Conservation (phyloP, 2,888 invertebrate genomes). For the Drosophila trichaetosa region DNA sequence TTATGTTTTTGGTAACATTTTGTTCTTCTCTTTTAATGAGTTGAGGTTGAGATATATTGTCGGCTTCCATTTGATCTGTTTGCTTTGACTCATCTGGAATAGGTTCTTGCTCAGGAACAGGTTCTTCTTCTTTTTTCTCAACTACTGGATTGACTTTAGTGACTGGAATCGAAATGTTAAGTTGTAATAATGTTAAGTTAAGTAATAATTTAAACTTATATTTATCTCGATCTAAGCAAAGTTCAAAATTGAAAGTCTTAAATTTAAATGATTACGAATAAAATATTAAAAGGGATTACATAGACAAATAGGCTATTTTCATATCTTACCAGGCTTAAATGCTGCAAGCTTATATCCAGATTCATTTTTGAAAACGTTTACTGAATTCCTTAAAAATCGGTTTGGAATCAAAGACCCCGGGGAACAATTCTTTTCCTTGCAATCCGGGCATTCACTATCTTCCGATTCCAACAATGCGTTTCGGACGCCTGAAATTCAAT, state of each 20-base stretch:
- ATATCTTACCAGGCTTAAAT: slow-evolving; percentile 63
- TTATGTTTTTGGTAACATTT: not conserved
- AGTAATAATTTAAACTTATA: not conserved
- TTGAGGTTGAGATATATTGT: not conserved
- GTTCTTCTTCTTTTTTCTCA: slow-evolving; percentile 38
- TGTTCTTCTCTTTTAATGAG: slow-evolving; percentile 11
- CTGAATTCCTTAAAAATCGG: slow-evolving; percentile 94
- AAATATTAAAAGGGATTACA: not conserved
- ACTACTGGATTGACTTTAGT: slow-evolving; percentile 16
- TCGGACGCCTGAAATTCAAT: slow-evolving; percentile 89
- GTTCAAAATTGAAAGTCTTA: not conserved
- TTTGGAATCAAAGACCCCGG: slow-evolving; percentile 97
- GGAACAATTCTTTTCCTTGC: slow-evolving; percentile 95
- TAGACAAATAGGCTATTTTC: not conserved
- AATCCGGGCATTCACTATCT: slow-evolving; percentile 97
- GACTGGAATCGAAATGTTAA: slow-evolving; percentile 24
- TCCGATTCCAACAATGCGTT: slow-evolving; percentile 95
- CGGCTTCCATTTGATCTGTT: slow-evolving; percentile 9
- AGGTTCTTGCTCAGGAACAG: slow-evolving; percentile 7
- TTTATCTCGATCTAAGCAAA: not conserved
- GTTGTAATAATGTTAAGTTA: no score
- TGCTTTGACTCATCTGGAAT: slow-evolving; percentile 19
- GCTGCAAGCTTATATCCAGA: slow-evolving; percentile 90
- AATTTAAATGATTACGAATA: not conserved
- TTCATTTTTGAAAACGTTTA: slow-evolving; percentile 95